These are phyloP conservation scores for Chrysomela aeneicollis DNA, from an alignment of 2,888 invertebrate genomes.

Conservation along the genomic window DNA sequence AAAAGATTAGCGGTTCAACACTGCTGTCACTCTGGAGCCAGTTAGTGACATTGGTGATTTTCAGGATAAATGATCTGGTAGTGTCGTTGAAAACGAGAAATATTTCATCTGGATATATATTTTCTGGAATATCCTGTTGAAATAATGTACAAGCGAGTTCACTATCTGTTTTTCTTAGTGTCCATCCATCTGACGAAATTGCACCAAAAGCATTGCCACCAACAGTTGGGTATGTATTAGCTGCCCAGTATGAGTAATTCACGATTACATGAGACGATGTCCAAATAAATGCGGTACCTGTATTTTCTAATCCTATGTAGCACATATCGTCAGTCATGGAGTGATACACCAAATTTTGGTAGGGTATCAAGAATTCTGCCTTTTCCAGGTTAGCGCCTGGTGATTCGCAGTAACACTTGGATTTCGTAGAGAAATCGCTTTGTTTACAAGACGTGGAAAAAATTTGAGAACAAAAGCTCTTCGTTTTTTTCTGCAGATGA, in stretches of 20 bases:
- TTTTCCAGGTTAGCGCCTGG: slow-evolving; percentile 6
- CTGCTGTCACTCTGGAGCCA: slow-evolving; percentile 24
- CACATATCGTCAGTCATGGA: slow-evolving; percentile 38
- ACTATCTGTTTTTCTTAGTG: slow-evolving; percentile 21
- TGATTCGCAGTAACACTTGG: slow-evolving; percentile 45
- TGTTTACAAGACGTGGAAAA: slow-evolving; percentile 36
- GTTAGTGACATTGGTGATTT: slow-evolving; percentile 21
- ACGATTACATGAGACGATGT: slow-evolving; percentile 27
- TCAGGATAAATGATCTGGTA: slow-evolving; percentile 18
- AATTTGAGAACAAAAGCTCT: slow-evolving; percentile 40
- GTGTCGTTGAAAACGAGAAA: slow-evolving; percentile 21
- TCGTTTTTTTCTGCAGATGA: slow-evolving; percentile 25
- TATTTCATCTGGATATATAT: slow-evolving; percentile 7
- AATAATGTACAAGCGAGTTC: slow-evolving; percentile 35
- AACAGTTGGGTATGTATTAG: slow-evolving; percentile 16
- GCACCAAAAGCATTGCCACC: slow-evolving; percentile 29
- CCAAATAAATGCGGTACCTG: slow-evolving; percentile 39
- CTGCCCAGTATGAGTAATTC: slow-evolving; percentile 42
- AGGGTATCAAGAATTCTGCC: slow-evolving; percentile 45
- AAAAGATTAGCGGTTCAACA: slow-evolving; percentile 39
- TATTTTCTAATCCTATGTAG: slow-evolving; percentile 41
- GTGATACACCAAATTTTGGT: slow-evolving; percentile 46
- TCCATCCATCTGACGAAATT: slow-evolving; percentile 40
- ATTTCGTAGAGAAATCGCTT: slow-evolving; percentile 42
- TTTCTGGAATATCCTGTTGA: slow-evolving; percentile 21